Percentiles rank a stretch among this genome's conserved stretches.
Conservation (phyloP, 2,113 vertebrate species). For the Centropus unirufus region DNA sequence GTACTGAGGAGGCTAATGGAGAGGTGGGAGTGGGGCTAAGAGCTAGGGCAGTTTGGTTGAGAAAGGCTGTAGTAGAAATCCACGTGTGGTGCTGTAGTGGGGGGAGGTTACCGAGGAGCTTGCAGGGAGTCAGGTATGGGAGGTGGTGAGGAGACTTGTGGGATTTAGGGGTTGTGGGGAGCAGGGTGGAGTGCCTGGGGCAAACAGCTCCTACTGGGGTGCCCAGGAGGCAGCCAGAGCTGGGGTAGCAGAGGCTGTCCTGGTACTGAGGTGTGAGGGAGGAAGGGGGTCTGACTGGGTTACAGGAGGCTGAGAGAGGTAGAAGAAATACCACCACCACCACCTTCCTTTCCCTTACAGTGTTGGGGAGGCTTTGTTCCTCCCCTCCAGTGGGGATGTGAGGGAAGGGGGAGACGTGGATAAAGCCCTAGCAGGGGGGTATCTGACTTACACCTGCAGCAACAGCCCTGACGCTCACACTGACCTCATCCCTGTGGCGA, state of each 20-base stretch:
- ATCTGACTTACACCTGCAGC: no score
- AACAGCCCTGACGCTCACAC: fast-evolving
- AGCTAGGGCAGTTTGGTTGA: neutral
- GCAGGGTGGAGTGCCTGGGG: fast-evolving
- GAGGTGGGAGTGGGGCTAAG: no score
- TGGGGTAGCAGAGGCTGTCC: neutral
- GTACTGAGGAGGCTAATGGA: neutral
- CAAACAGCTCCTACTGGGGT: no score
- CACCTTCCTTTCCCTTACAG: fast-evolving
- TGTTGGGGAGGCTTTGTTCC: neutral
- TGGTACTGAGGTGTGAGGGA: neutral
- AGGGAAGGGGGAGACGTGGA: fast-evolving
- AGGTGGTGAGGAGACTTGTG: no score
- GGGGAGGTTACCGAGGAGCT: no score
- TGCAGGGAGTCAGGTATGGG: neutral
- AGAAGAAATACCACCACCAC: neutral
- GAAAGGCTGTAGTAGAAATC: neutral
- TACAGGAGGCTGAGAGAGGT: neutral
- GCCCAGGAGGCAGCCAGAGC: no score
- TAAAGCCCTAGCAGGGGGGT: neutral
- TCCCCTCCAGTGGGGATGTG: fast-evolving
- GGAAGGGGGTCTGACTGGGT: neutral
- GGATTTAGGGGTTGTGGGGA: neutral
- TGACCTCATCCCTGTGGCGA: no score
- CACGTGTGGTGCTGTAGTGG: neutral